A percentile compares a stretch with the other conserved stretches of the same genome.
phyloP scores from a whole-genome alignment of 2,113 vertebrate genomes.

The Polypterus bichir region DNA sequence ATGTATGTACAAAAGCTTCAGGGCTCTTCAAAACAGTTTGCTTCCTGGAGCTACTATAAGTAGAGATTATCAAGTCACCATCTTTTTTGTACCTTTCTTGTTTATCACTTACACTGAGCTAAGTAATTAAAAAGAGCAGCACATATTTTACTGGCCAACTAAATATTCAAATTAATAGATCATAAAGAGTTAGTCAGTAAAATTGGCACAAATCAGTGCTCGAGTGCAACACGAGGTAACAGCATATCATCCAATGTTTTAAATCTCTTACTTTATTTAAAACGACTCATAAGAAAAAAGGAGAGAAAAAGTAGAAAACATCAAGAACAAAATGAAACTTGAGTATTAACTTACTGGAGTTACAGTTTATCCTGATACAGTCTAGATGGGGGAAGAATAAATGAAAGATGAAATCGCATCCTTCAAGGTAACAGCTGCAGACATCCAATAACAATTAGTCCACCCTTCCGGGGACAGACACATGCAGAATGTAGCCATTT shows the following conservation, averaged over 20 bases:
- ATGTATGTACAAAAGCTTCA: too few species aligned
- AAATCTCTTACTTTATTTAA: slow-evolving; percentile 16
- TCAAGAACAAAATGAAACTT: slow-evolving; percentile 94
- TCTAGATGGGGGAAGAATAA: slow-evolving; percentile 99
- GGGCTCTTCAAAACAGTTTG: too few species aligned
- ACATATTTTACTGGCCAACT: too few species aligned
- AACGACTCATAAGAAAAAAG: slow-evolving; percentile 1
- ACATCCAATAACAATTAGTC: slow-evolving; percentile 97
- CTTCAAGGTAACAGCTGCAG: slow-evolving; percentile 99
- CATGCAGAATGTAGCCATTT: slow-evolving; percentile 90
- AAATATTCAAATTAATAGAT: too few species aligned
- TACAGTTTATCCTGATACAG: slow-evolving; percentile 99
- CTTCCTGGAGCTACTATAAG: too few species aligned
- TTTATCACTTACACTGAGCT: too few species aligned
- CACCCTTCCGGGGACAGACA: slow-evolving; percentile 98
- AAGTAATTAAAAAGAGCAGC: too few species aligned
- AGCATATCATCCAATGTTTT: slow-evolving; percentile 1
- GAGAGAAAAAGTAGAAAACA: slow-evolving; percentile 26
- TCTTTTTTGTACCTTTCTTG: slow-evolving; percentile 6
- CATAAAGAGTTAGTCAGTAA: too few species aligned
- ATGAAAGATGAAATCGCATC: slow-evolving; percentile 99
- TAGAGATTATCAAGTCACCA: slow-evolving; percentile 32
- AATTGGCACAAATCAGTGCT: too few species aligned
- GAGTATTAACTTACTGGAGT: slow-evolving; percentile 98
- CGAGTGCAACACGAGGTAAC: too few species aligned